Evolutionary conservation across 1,140 invertebrate species (phyloP).

Genomic region (Microplitis mediator): DNA sequence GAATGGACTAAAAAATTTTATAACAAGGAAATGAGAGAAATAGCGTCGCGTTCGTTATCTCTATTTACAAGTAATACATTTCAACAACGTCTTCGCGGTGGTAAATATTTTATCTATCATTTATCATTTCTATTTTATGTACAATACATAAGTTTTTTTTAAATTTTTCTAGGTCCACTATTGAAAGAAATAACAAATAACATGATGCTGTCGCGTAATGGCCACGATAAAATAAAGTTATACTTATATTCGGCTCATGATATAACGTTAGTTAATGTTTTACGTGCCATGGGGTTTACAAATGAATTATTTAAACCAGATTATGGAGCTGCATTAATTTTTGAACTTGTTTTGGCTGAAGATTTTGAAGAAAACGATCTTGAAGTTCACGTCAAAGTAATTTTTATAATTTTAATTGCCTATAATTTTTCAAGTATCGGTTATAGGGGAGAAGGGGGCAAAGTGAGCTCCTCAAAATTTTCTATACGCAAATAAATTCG

Average conservation of each 20-base stretch:
- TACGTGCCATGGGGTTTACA: constrained; percentile 71
- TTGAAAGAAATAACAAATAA: constrained; percentile 54
- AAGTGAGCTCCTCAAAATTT: no score
- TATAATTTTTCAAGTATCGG: no score
- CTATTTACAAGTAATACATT: constrained; percentile 73
- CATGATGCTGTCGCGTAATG: constrained; percentile 48
- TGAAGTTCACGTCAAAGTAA: constrained; percentile 62
- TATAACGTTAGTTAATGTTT: constrained; percentile 72
- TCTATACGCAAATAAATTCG: no score
- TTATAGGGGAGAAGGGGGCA: no score
- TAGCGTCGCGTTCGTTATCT: constrained; percentile 72
- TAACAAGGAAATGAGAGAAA: constrained; percentile 69
- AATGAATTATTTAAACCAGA: constrained; percentile 70
- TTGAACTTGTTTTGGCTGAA: constrained; percentile 67
- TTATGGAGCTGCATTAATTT: constrained; percentile 71
- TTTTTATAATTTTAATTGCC: neutral
- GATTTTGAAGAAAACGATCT: constrained; percentile 48
- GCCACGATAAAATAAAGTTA: constrained; percentile 58
- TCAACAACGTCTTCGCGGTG: constrained; percentile 76
- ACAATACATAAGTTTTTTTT: constrained; percentile 44
- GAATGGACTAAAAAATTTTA: constrained; percentile 75
- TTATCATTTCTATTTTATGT: constrained; percentile 18
- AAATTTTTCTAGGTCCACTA: constrained; percentile 50
- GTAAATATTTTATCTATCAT: constrained; percentile 48
- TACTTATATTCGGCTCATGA: constrained; percentile 77